Base-by-base conservation (phyloP, 2,797 vertebrate species). In the Danio aesculapii region DNA sequence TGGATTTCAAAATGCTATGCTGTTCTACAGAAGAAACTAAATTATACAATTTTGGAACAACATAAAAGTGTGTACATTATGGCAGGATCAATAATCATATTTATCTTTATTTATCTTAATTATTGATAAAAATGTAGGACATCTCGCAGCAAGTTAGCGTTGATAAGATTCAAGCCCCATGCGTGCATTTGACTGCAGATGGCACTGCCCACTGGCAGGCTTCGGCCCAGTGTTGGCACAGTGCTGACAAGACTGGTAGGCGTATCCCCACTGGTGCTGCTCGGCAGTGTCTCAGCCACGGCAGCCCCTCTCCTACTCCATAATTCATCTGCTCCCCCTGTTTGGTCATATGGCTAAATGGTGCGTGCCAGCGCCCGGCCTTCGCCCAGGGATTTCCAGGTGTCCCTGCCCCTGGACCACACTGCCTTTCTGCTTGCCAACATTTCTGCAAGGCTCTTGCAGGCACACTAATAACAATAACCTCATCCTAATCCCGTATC, bases 301-400 rank as follows among this genome's bases (percentile, higher is more conserved):
- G 84, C 75, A 75, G 55, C 58, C 85, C 86, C 74, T 59, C n/a
- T 46, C 49, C 84, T 88, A 81, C 83, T 90, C 84, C 84, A 91
- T 89, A 89, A 89, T 90, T 89, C 84, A 89, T 91, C 85, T 83
- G 86, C 86, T 87, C 89, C 88, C 86, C 86, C 84, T 77, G 66
- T 83, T 85, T 46, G 6, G 47, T 87, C 83, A 84, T 85, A 86
- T 88, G 85, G 79, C 82, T 68, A 17, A 39, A 49, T 17, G 17
- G 55, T 12, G 53, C n/a, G 75, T 84, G 84, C 83, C 84, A 84
- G 74, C 19, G 62, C 64, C 61, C 70, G 1, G 30, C 72, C 73
- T 75, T 75, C 79, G 62, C 66, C 70, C 55, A 50, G 77, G 81
- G 84, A 84, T 83, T 78, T 87, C 86, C 85, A 84, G 84, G 75